A percentile compares a stretch with the other conserved stretches of the same genome.
Conservation (phyloP, 2,113 vertebrate species). For the Sterna hirundo region DNA sequence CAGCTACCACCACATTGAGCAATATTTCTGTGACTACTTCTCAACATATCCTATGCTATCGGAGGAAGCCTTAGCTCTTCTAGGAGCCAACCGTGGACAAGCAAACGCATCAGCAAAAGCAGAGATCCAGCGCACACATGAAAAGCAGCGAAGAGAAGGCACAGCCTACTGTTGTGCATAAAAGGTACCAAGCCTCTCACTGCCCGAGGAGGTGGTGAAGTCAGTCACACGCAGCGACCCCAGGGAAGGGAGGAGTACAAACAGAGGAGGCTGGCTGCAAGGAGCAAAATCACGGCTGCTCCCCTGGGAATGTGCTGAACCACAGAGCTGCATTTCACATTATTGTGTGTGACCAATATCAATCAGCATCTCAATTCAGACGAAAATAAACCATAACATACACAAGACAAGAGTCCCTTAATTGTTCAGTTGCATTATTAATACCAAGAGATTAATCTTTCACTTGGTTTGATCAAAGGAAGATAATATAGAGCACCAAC, state of each 20-base stretch:
- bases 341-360: background rate
- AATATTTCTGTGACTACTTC: background rate
- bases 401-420: background rate
- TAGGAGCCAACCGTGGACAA: background rate
- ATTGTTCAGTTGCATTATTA: background rate
- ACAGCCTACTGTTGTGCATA: background rate
- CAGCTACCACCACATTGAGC: background rate
- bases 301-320: background rate
- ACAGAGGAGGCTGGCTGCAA: background rate
- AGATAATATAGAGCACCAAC: background rate
- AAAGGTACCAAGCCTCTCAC: background rate
- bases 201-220: fast-evolving
- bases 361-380: background rate
- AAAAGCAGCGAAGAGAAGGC: background rate
- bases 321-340: background rate
- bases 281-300: background rate
- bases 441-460: background rate
- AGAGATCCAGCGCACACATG: background rate
- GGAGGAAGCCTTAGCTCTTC: background rate
- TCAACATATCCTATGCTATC: background rate
- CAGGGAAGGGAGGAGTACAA: background rate
- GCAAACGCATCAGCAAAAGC: background rate
- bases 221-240: background rate
- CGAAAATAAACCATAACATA: background rate
- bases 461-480: background rate